Percentiles rank a stretch among this genome's conserved stretches.
phyloP scores from a whole-genome alignment of 2,113 vertebrate genomes.

The Sebastes schlegelii region DNA sequence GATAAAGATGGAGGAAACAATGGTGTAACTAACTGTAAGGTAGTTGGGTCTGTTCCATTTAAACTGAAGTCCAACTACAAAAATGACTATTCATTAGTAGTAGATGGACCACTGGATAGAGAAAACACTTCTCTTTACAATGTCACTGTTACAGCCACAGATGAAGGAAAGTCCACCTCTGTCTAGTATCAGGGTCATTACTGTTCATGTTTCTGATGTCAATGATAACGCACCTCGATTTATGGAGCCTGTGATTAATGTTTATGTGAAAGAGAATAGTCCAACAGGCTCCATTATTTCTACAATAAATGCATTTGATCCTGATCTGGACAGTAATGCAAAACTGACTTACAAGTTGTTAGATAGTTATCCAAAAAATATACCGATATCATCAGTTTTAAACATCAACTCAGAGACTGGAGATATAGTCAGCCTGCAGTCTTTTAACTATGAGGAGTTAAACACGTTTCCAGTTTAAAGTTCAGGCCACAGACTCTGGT shows the following conservation, averaged over 20 bases:
- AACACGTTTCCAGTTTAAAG: too few relatives aligned
- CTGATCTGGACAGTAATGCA: conserved; percentile 84
- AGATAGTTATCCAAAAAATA: conserved; percentile 67
- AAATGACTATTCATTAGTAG: conserved; percentile 88
- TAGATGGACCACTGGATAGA: conserved; percentile 85
- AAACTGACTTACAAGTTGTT: conserved; percentile 83
- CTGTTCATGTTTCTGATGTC: conserved; percentile 87
- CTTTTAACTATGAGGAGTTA: conserved; percentile 60
- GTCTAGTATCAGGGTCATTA: conserved; percentile 77
- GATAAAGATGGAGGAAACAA: conserved; percentile 85
- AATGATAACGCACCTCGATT: conserved; percentile 91
- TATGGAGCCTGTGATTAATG: conserved; percentile 71
- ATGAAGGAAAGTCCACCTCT: conserved; percentile 87
- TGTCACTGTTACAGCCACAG: conserved; percentile 83
- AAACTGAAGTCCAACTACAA: conserved; percentile 85
- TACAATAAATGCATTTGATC: conserved; percentile 83
- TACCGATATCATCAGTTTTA: conserved; percentile 79
- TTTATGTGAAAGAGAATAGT: conserved; percentile 89
- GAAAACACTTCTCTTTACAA: conserved; percentile 86
- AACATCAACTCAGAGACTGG: conserved; percentile 73
- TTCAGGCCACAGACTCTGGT: too few relatives aligned
- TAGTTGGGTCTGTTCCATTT: conserved; percentile 56
- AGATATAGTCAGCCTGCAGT: conserved; percentile 53
- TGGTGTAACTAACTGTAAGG: conserved; percentile 57
- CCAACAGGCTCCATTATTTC: conserved; percentile 80